Evolutionary conservation across 2,888 invertebrate species (phyloP).

Genomic region (Ctena decussata): DNA sequence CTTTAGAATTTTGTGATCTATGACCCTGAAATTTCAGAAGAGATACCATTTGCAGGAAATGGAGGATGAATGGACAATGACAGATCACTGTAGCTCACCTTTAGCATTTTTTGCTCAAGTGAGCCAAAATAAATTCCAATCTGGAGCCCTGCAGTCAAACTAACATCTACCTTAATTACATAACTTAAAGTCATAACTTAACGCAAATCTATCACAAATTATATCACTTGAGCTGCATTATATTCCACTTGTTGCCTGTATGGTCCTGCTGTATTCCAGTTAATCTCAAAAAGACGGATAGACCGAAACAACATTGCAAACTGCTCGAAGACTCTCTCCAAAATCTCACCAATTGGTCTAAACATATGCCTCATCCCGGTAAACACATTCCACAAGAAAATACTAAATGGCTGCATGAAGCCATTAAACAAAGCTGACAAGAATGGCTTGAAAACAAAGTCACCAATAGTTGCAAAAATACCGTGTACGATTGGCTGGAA

Average conservation of each 20-base stretch:
- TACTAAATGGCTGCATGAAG: constrained; percentile 68
- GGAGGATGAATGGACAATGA: too few relatives aligned
- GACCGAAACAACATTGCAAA: constrained; percentile 68
- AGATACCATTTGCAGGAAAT: too few relatives aligned
- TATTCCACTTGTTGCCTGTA: neutral
- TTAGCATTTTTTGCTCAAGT: too few relatives aligned
- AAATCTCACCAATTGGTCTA: constrained; percentile 69
- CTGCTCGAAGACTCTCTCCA: constrained; percentile 60
- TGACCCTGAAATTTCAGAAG: too few relatives aligned
- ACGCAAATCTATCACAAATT: neutral
- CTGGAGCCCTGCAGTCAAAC: too few relatives aligned
- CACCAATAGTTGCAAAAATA: constrained; percentile 67
- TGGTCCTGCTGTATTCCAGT: constrained; percentile 46
- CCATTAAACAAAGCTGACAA: constrained; percentile 72
- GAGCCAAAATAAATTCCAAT: too few relatives aligned
- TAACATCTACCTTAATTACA: too few relatives aligned
- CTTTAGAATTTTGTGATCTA: too few relatives aligned
- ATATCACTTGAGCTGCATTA: neutral
- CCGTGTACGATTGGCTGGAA: constrained; percentile 71
- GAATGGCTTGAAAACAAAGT: constrained; percentile 72
- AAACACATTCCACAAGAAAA: constrained; percentile 75
- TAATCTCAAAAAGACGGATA: constrained; percentile 66
- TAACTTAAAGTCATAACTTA: too few relatives aligned
- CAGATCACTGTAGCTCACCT: too few relatives aligned
- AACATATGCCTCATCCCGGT: constrained; percentile 70